Base-by-base conservation (phyloP, 2,888 invertebrate genomes). In the Pantelozetes paolii region DNA sequence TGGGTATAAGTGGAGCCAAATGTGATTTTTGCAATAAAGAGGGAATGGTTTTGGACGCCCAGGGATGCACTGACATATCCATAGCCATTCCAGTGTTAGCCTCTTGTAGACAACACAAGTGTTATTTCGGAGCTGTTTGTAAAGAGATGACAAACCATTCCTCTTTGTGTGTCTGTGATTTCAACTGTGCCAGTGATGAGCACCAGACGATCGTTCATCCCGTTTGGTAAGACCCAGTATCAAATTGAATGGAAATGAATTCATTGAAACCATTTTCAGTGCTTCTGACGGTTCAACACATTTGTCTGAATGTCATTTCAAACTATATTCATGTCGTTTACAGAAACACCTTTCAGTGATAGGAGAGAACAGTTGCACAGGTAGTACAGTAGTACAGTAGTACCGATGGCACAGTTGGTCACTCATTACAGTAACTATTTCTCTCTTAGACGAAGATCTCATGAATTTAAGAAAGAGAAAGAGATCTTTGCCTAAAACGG, bases 111-210 rank as follows among this genome's bases (percentile, higher is more conserved):
- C 88, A 89, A 79, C 85, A 91, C 83, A 87, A 88, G 71, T 93
- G 94, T 82, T 89, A 89, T 81, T 92, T 90, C 81, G 92, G 91
- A 28, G 92, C 91, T 13, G 86, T 87, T 77, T 94, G 94, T 83
- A 85, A 87, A 71, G 88, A 90, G 76, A 88, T 88, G 2, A n/a
- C n/a, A n/a, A 85, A 87, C 42, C 89, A 89, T 1, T 87, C 88
- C 13, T 54, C 42, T 11, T 6, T 57, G 75, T 92, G 92, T 83
- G 88, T 89, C 79, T 92, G 92, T 81, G 86, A 87, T 75, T 84
- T 86, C 2, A 87, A 88, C 78, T 91, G 91, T 82, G 85, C 86
- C 50, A 50, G 5, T n/a, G 20, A 50, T 18, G 15, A 23, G 83
- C 20, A 67, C 8, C n/a, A 28, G 6, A 69, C 32, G n/a, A n/a